Percentiles rank a stretch among this genome's conserved stretches.
These are phyloP conservation scores for Cardiocondyla obscurior DNA, from an alignment of 1,140 invertebrate genomes.

Conservation along the genomic window DNA sequence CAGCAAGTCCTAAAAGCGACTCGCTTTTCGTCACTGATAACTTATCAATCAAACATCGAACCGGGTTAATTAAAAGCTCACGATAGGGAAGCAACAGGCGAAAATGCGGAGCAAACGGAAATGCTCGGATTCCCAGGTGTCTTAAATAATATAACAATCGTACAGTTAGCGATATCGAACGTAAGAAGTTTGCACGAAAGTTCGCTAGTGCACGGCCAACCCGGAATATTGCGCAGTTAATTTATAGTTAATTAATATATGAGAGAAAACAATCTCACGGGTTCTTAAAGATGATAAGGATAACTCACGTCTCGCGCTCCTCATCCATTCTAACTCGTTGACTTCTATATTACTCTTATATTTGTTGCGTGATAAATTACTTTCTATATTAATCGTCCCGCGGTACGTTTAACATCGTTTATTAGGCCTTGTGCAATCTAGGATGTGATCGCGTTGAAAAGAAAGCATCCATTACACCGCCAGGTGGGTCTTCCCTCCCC, in stretches of 20 bases:
- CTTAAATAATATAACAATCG: not conserved
- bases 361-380: not conserved
- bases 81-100: not conserved
- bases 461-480: not conserved
- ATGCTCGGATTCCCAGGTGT: not conserved
- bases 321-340: not conserved
- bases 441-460: not conserved
- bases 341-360: not conserved
- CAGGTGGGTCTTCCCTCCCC: too few species aligned
- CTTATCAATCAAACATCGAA: slow-evolving; percentile 37
- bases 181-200: not conserved
- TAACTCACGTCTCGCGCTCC: not conserved
- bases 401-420: not conserved
- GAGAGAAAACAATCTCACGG: not conserved
- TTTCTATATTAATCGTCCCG: not conserved
- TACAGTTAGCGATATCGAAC: not conserved
- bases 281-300: not conserved
- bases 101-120: not conserved
- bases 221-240: not conserved
- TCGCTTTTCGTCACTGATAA: slow-evolving; percentile 6
- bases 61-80: not conserved
- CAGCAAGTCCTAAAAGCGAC: slow-evolving; percentile 46
- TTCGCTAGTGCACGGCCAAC: not conserved
- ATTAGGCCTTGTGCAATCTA: not conserved
- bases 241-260: not conserved